Base-by-base conservation (phyloP, 2,888 invertebrate species). In the Drosophila limbata region DNA sequence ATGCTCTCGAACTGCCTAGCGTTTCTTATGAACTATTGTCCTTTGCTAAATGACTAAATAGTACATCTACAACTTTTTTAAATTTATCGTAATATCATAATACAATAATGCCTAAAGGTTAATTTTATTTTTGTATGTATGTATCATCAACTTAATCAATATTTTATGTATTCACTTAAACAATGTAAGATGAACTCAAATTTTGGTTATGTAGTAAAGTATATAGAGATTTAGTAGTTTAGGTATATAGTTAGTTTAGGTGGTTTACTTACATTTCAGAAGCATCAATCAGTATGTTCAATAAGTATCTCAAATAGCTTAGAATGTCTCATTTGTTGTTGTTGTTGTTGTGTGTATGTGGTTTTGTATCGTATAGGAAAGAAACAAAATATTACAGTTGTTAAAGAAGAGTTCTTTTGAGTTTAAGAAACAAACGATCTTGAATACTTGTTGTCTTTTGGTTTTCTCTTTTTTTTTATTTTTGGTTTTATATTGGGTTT, bases 1-100 rank as follows among this genome's bases (percentile, higher is more conserved):
- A 86, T 90, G 84, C 85, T 80, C 84, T 79, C 79, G 88, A 83
- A 88, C 79, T 85, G 80, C 84, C 84, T 86, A 88, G 76, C 85
- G 73, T 83, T 70, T 76, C 87, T 88, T 89, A 88, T 68, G 66
- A 79, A 73, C 89, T 86, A 89, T 84, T 79, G 71, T 82, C 77
- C 77, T 81, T 63, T 62, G 69, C 70, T 80, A 74, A 78, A 63
- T 73, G 70, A 59, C 73, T 84, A 83, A 68, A 45, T 51, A 56
- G 52, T 71, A 74, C 44, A 53, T 52, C 53, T 62, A 62, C 28
- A 28, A 33, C n/a, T 40, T 19, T 51, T 61, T 40, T 45, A 33
- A 8, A 4, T 25, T 53, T 25, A 25, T 53, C 11, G 11, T 31
- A 17, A 19, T 39, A 28, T 52, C 28, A 6, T 40, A 17, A 31